phyloP scores from a whole-genome alignment of 2,797 vertebrate species.

The Coreius guichenoti region DNA sequence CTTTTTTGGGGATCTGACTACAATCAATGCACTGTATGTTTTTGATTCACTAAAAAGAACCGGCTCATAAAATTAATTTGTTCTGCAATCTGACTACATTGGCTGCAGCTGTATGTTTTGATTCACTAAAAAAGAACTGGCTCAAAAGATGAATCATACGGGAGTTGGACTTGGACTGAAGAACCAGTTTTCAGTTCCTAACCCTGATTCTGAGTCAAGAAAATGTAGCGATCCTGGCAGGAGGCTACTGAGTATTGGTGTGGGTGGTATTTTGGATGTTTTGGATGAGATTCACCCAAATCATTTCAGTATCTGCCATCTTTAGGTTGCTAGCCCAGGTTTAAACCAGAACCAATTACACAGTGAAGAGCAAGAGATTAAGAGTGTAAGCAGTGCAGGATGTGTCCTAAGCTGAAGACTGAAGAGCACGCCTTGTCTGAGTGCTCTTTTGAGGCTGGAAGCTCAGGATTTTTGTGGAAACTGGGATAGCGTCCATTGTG shows the following conservation, averaged over 20 bases:
- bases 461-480: constrained; percentile 78
- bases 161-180: not conserved
- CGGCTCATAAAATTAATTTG: not conserved
- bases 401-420: constrained; percentile 7
- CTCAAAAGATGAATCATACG: not conserved
- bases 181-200: not conserved
- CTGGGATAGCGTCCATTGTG: constrained; percentile 74
- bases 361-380: not conserved
- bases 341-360: not conserved
- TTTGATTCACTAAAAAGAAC: not conserved
- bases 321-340: not conserved
- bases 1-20: not conserved
- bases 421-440: constrained; percentile 5
- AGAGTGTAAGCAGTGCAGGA: not conserved
- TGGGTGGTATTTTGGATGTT: not conserved
- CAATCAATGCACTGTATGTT: not conserved
- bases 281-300: not conserved
- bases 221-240: not conserved
- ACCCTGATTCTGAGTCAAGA: not conserved
- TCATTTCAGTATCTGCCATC: not conserved
- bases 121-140: not conserved
- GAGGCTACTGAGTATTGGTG: not conserved
- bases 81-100: not conserved
- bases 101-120: not conserved
- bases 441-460: constrained; percentile 64